A percentile compares a stretch with the other conserved stretches of the same genome.
Evolutionary conservation across 2,113 vertebrate genomes (phyloP).

Genomic region (Microtus montanus): DNA sequence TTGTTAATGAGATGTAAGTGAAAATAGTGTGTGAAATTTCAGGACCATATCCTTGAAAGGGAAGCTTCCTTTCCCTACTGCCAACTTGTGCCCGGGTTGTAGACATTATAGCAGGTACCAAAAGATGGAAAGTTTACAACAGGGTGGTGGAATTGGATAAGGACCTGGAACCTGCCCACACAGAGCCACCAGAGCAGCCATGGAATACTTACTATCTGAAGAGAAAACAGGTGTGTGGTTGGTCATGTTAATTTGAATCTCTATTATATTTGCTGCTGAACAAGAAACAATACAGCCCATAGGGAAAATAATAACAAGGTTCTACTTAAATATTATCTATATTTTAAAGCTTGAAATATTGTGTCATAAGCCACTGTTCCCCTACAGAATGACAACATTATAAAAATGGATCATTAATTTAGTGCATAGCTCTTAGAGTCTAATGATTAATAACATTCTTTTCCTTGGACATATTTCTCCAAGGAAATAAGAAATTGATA

Average conservation of each 20-base stretch:
- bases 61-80: not conserved
- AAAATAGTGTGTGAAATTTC: conserved; percentile 8
- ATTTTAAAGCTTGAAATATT: conserved; percentile 50
- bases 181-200: not conserved
- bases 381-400: not conserved
- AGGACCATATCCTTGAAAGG: not conserved
- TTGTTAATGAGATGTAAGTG: not conserved
- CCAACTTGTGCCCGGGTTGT: not conserved
- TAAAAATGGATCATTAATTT: conserved; percentile 51
- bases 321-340: conserved; percentile 36
- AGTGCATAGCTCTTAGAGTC: not conserved
- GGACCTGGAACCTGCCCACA: not conserved
- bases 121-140: not conserved
- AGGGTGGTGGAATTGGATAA: not conserved
- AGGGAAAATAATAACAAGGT: not conserved
- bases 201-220: not conserved
- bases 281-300: not conserved
- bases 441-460: conserved; percentile 17
- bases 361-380: not conserved
- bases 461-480: not conserved
- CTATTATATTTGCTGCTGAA: not conserved
- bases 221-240: not conserved
- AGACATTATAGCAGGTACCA: too few relatives aligned
- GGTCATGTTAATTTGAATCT: not conserved
- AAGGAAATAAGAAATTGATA: conserved; percentile 46